Evolutionary conservation across 2,888 invertebrate species (phyloP), one percentile per base, ranked within the genome.

Genomic region (Cataglyphis livida): DNA sequence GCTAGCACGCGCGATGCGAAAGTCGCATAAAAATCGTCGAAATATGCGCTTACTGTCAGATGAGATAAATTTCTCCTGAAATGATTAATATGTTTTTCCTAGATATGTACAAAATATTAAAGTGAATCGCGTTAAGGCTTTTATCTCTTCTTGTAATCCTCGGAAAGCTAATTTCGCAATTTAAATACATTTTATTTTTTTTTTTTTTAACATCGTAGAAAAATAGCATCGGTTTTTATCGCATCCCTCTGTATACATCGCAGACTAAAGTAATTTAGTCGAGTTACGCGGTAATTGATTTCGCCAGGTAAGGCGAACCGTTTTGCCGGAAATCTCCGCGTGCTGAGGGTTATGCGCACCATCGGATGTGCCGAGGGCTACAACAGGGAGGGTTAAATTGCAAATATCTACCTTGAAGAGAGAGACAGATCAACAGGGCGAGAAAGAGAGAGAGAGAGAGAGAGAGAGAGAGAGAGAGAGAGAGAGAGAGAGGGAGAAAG

Each of bases 271-370:
- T 54, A 62, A 62, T 62, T 59, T 44, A 59, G 21, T 44, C 32
- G 78, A 59, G 57, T 70, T 81, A 84, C 81, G 68, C 48, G 71
- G 83, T 88, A 89, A 89, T 89, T 90, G 87, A 78, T 88, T 87
- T 84, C 76, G 83, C 68, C 73, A 85, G 78, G 79, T 87, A 88
- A 86, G 85, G 82, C 81, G 74, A 88, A 82, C 71, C 70, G 81
- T 82, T 84, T 88, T 83, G 71, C 32, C 68, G 73, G 82, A 76
- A 84, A 87, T 87, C 82, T 78, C 62, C 51, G 66, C 84, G 81
- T 84, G 83, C 57, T n/a, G 79, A 68, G 68, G 32, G 10, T 57
- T 66, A 41, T 54, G 28, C 38, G 35, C 48, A 21, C 18, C 12
- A 12, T 3, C 35, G 35, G 48, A 75, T 75, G 32, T 38, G 41